Conservation (phyloP, 1,140 invertebrate species). For the Aphidius gifuensis region DNA sequence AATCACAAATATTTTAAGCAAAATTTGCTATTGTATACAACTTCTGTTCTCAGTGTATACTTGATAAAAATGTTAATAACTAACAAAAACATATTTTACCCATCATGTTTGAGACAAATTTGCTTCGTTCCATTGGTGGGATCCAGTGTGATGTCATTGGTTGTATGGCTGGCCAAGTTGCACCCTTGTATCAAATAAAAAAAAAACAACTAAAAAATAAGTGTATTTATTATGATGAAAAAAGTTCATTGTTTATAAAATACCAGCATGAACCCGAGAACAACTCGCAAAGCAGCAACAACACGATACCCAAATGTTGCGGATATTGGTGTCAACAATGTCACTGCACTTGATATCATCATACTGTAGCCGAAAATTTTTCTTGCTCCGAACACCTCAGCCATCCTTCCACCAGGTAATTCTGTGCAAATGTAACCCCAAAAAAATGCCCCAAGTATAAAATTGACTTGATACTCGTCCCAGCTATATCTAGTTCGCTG, state of each 20-base stretch:
- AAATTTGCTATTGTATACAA: no score
- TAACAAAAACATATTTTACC: constrained; percentile 31
- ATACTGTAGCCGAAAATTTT: constrained; percentile 82
- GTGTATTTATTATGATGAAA: not conserved
- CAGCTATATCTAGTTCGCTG: constrained; percentile 61
- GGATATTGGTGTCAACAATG: constrained; percentile 75
- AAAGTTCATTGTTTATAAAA: not conserved
- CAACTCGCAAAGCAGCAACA: constrained; percentile 62
- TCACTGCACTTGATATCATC: constrained; percentile 75
- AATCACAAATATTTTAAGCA: no score
- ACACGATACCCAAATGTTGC: constrained; percentile 63
- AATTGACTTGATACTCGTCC: constrained; percentile 72
- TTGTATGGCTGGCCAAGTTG: constrained; percentile 87
- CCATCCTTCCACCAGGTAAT: constrained; percentile 79
- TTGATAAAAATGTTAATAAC: no score
- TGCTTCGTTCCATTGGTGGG: constrained; percentile 83
- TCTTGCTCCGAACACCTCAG: constrained; percentile 78
- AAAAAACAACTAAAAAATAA: constrained; percentile 12
- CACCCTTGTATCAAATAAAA: constrained; percentile 59
- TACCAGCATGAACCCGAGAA: constrained; percentile 71
- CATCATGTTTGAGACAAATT: constrained; percentile 86
- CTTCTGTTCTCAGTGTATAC: no score
- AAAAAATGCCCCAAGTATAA: constrained; percentile 82
- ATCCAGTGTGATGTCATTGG: constrained; percentile 89
- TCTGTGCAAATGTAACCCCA: constrained; percentile 88